Percentiles rank a stretch among this genome's conserved stretches.
These are phyloP conservation scores for Geopemphigus sp. DNA, from an alignment of 1,140 invertebrate species.

Conservation along the genomic window DNA sequence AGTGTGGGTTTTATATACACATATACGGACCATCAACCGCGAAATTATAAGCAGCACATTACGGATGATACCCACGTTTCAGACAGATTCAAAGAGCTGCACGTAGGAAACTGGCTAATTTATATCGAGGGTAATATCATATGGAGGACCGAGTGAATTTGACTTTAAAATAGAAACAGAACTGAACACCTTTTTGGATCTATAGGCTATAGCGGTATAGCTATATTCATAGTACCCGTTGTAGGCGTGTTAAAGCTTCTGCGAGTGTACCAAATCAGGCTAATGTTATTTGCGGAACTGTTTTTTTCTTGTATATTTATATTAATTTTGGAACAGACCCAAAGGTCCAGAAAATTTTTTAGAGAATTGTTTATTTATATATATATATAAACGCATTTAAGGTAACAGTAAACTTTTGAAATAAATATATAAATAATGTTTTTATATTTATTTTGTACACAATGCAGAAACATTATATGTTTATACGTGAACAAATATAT, in stretches of 20 bases:
- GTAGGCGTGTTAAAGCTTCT: slow-evolving; percentile 14
- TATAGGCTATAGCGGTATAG: background rate
- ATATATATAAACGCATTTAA: background rate
- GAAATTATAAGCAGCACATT: slow-evolving; percentile 39
- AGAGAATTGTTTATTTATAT: background rate
- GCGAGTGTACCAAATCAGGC: background rate
- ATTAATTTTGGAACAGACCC: slow-evolving; percentile 8
- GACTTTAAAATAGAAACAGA: slow-evolving; percentile 32
- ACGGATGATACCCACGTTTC: slow-evolving; percentile 30
- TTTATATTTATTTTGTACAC: background rate
- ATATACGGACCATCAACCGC: background rate
- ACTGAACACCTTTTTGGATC: slow-evolving; percentile 44
- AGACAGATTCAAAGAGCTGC: slow-evolving; percentile 30
- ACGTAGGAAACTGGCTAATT: slow-evolving; percentile 31
- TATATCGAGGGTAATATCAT: slow-evolving; percentile 46
- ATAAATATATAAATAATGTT: slow-evolving; percentile 13
- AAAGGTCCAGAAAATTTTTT: background rate
- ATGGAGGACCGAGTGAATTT: slow-evolving; percentile 11
- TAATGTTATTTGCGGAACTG: slow-evolving; percentile 31
- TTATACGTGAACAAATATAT: background rate
- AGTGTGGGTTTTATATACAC: slow-evolving; percentile 6
- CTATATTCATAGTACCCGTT: background rate
- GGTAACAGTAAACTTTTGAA: background rate
- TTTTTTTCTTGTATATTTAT: background rate
- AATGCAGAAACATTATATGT: background rate